Conservation (phyloP, 1,140 invertebrate species). For the Cataglyphis hispanica region DNA sequence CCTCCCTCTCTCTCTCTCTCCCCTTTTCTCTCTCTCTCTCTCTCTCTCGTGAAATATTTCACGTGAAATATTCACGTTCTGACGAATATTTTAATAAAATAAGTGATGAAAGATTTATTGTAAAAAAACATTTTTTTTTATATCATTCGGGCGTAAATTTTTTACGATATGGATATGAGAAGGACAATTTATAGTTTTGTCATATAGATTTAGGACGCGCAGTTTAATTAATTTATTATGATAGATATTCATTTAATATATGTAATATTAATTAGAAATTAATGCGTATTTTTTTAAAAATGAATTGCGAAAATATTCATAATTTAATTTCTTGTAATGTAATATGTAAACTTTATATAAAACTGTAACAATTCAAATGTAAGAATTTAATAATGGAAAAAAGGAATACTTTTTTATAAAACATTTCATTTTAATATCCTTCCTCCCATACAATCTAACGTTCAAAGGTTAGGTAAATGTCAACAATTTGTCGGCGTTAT, state of each 20-base stretch:
- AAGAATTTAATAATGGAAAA: neutral
- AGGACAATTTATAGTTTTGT: too few species aligned
- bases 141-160: neutral
- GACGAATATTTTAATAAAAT: neutral
- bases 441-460: neutral
- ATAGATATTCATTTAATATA: neutral
- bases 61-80: neutral
- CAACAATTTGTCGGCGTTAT: constrained; percentile 39
- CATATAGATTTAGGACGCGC: neutral
- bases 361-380: neutral
- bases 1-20: too few species aligned
- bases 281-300: neutral
- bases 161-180: neutral
- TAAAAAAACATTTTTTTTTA: neutral
- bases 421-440: neutral
- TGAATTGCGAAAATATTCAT: too few species aligned
- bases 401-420: neutral
- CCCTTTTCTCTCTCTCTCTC: too few species aligned
- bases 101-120: neutral
- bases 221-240: constrained; percentile 4
- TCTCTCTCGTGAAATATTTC: neutral
- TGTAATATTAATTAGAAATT: neutral
- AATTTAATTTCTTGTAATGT: too few species aligned
- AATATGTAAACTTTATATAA: neutral
- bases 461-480: constrained; percentile 54